These are phyloP conservation scores for Sinonovacula constricta DNA, from an alignment of 1,140 invertebrate genomes.

Conservation along the genomic window DNA sequence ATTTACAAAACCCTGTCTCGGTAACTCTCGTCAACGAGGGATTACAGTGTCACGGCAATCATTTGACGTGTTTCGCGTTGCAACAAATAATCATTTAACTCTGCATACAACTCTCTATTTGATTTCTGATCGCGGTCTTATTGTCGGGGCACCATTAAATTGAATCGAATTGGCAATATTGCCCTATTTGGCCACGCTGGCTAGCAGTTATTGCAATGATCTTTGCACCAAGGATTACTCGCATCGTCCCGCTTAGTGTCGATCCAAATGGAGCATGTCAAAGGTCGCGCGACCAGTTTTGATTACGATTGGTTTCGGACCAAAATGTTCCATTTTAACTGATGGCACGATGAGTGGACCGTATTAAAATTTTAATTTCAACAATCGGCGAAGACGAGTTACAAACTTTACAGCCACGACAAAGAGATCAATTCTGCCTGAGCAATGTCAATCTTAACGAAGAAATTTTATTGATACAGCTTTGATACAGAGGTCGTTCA, in stretches of 20 bases:
- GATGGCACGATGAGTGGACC: too few relatives aligned
- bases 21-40: conserved; percentile 19
- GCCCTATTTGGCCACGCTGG: conserved; percentile 37
- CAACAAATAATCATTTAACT: conserved; percentile 39
- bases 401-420: too few relatives aligned
- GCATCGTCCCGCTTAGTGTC: too few relatives aligned
- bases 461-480: too few relatives aligned
- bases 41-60: conserved; percentile 28
- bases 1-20: conserved; percentile 20
- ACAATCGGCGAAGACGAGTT: too few relatives aligned
- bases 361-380: too few relatives aligned
- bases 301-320: too few relatives aligned
- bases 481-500: not conserved
- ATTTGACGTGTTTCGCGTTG: conserved; percentile 14
- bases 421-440: too few relatives aligned
- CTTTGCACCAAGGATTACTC: conserved; percentile 36
- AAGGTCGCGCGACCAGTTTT: conserved; percentile 17
- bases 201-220: conserved; percentile 26
- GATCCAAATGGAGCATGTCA: conserved; percentile 18
- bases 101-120: conserved; percentile 13
- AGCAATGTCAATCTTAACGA: too few relatives aligned
- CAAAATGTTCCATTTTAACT: too few relatives aligned
- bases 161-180: conserved; percentile 42
- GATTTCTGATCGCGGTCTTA: conserved; percentile 18
- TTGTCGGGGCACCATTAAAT: conserved; percentile 27